These are phyloP conservation scores for Cantharis rustica DNA, from an alignment of 2,888 invertebrate species.

Conservation along the genomic window DNA sequence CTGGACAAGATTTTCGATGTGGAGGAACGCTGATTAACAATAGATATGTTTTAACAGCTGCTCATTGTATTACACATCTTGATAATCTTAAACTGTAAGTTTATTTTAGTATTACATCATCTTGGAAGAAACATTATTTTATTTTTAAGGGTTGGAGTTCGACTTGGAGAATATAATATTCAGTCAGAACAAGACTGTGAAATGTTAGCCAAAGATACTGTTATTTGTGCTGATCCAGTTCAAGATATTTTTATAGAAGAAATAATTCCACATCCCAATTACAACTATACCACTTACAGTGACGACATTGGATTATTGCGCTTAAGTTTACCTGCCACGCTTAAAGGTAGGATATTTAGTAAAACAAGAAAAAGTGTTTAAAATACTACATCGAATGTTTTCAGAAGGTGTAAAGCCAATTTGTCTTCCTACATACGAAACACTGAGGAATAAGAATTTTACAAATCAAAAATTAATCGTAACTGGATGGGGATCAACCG, in stretches of 20 bases:
- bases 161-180: conserved; percentile 66
- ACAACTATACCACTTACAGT: conserved; percentile 55
- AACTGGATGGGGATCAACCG: conserved; percentile 78
- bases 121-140: not conserved
- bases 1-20: conserved; percentile 47
- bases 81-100: conserved; percentile 44
- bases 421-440: conserved; percentile 56
- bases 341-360: conserved; percentile 43
- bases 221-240: conserved; percentile 54
- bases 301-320: conserved; percentile 65
- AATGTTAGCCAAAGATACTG: conserved; percentile 19
- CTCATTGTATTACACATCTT: conserved; percentile 59
- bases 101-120: not conserved
- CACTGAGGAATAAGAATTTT: conserved; percentile 49
- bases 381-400: too few relatives aligned
- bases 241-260: conserved; percentile 60
- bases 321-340: conserved; percentile 52
- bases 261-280: conserved; percentile 60
- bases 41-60: conserved; percentile 63
- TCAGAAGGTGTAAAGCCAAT: conserved; percentile 55
- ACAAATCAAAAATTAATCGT: conserved; percentile 62
- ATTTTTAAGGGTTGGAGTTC: conserved; percentile 59
- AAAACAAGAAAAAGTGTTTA: not conserved
- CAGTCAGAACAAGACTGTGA: conserved; percentile 56
- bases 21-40: conserved; percentile 61